Percentiles rank a stretch among this genome's conserved stretches.
phyloP scores from a whole-genome alignment of 2,113 vertebrate genomes.

The Machaerirhynchus nigripectus region DNA sequence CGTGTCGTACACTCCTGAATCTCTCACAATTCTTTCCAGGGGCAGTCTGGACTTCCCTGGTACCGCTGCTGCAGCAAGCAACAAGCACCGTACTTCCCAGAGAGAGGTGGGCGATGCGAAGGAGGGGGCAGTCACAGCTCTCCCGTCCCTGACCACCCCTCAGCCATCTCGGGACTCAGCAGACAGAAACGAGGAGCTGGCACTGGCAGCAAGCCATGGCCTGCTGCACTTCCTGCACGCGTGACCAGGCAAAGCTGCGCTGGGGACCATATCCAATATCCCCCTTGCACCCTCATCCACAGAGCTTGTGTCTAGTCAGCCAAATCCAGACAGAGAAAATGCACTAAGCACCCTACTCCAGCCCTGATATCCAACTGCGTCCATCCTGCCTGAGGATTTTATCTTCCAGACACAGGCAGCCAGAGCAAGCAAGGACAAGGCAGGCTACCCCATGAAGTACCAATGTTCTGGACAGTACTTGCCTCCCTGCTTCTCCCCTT shows the following conservation, averaged over 20 bases:
- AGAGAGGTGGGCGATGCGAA: background rate
- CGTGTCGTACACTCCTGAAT: background rate
- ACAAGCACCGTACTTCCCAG: background rate
- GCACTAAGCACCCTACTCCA: background rate
- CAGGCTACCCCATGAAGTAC: background rate
- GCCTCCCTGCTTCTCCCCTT: background rate
- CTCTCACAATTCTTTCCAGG: background rate
- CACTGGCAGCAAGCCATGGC: accelerated
- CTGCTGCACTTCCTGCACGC: accelerated
- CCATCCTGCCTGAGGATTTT: background rate
- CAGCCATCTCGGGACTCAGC: background rate
- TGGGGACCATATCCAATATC: background rate
- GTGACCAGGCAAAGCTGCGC: background rate
- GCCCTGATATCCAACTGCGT: background rate
- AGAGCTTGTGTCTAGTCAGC: background rate
- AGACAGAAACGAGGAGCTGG: background rate
- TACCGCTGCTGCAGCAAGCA: accelerated
- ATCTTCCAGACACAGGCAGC: background rate
- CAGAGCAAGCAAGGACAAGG: background rate
- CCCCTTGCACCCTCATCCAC: background rate
- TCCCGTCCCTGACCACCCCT: accelerated
- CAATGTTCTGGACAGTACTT: background rate
- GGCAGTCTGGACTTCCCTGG: conserved; percentile 12
- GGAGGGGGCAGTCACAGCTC: background rate
- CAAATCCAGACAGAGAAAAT: background rate